Base-by-base conservation (phyloP, 2,797 vertebrate species). In the Cuniculus paca region DNA sequence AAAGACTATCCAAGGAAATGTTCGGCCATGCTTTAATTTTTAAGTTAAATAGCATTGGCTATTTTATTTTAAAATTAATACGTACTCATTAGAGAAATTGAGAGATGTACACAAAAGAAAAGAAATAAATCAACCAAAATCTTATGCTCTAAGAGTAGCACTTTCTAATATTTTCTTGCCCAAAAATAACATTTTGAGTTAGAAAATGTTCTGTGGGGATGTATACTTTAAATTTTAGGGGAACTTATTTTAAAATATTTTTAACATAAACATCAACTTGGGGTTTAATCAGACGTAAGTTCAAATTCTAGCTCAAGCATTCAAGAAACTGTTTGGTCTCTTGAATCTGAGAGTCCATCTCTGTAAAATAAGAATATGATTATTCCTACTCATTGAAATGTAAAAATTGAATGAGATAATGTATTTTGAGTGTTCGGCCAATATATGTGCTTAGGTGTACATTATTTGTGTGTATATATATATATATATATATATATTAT, bases 401-500 rank as follows among this genome's bases (percentile, higher is more conserved):
- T 94, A 31, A 90, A 82, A 88, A 90, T 52, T 77, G n/a, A 94
- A 65, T 26, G 3, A 88, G n/a, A 88, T 6, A 68, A 48, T 65
- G 48, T 36, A 58, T 24, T 7, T 4, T 70, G 52, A 82, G 2
- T 36, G 26, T 34, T 61, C 48, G 42, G n/a, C 20, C 92, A 91
- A 83, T 17, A 54, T 4, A 52, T 93, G 50, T 68, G 10, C 34
- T 82, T 1, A n/a, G 34, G 26, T 58, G 9, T 19, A 63, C 24
- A 75, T 24, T 8, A 34, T 68, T 14, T 50, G 19, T 39, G 19
- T 24, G 28, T 31, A 42, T 11, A 58, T 16, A 19, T 75, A 19
- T 63, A 34, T 31, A 42, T 11, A 58, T 16, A 34, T 31, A 42
- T 11, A 58, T 16, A 19, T 75, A 19, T 63, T 58, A 77, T 10